Percentiles rank a stretch among this genome's conserved stretches.
These are phyloP conservation scores for Leuciscus waleckii DNA, from an alignment of 2,797 vertebrate genomes.

Conservation along the genomic window DNA sequence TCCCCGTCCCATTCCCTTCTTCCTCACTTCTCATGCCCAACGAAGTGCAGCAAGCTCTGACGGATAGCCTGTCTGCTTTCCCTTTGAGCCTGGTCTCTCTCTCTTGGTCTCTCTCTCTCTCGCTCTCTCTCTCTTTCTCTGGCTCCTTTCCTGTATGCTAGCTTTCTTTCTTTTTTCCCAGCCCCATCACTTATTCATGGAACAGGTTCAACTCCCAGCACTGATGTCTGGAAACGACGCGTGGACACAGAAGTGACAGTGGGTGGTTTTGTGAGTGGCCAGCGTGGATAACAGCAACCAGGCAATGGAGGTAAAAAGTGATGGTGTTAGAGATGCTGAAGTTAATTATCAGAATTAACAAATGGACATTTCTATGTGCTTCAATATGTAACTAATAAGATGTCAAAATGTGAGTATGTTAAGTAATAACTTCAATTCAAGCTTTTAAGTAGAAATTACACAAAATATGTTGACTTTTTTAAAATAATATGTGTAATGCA, in stretches of 20 bases:
- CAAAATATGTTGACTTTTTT: background rate
- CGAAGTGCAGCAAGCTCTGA: conserved; percentile 57
- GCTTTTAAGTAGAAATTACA: background rate
- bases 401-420: background rate
- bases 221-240: conserved; percentile 58
- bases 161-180: conserved; percentile 45
- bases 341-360: conserved; percentile 55
- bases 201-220: conserved; percentile 61
- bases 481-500: background rate
- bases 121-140: conserved; percentile 18
- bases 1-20: conserved; percentile 44
- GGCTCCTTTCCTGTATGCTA: conserved; percentile 6
- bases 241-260: conserved; percentile 61
- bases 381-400: conserved; percentile 19
- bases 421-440: background rate
- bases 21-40: conserved; percentile 50
- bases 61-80: conserved; percentile 57
- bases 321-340: conserved; percentile 48
- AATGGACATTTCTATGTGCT: conserved; percentile 10
- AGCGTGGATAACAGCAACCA: conserved; percentile 37
- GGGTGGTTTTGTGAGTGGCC: conserved; percentile 60
- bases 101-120: conserved; percentile 12
- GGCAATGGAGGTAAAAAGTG: conserved; percentile 24
- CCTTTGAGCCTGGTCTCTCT: conserved; percentile 49
- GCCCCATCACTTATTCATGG: conserved; percentile 64